These are phyloP conservation scores for Zalophus californianus DNA, from an alignment of 2,797 vertebrate species.

Conservation along the genomic window DNA sequence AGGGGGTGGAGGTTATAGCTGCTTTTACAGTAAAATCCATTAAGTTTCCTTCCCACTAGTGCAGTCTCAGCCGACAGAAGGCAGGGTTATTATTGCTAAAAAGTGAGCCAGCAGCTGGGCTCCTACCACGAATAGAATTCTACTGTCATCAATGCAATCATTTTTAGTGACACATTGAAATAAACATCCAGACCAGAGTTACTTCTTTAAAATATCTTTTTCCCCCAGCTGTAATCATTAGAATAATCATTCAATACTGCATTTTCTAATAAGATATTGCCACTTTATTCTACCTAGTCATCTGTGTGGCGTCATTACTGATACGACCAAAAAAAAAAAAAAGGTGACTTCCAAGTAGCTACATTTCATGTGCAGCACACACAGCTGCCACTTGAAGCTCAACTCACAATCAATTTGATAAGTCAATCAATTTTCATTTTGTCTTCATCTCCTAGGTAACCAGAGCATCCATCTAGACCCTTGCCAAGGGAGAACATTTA, in stretches of 20 bases:
- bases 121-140: not conserved
- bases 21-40: constrained; percentile 74
- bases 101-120: not conserved
- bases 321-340: constrained; percentile 41
- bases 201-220: constrained; percentile 35
- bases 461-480: constrained; percentile 61
- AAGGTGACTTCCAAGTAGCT: constrained; percentile 61
- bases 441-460: constrained; percentile 82
- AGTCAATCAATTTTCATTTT: constrained; percentile 82
- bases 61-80: constrained; percentile 34
- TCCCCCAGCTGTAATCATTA: constrained; percentile 4
- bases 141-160: not conserved
- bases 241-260: constrained; percentile 48
- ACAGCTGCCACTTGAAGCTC: constrained; percentile 79
- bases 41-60: constrained; percentile 66
- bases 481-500: constrained; percentile 71
- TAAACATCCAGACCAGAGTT: constrained; percentile 22
- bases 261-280: constrained; percentile 66
- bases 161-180: constrained; percentile 58
- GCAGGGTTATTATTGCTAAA: constrained; percentile 45
- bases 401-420: constrained; percentile 75
- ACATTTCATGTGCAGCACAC: constrained; percentile 66
- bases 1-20: constrained; percentile 34
- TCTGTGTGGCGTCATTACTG: constrained; percentile 49
- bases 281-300: constrained; percentile 53